Evolutionary conservation across 2,888 invertebrate genomes (phyloP).

Genomic region (Neoitamus cyanurus): DNA sequence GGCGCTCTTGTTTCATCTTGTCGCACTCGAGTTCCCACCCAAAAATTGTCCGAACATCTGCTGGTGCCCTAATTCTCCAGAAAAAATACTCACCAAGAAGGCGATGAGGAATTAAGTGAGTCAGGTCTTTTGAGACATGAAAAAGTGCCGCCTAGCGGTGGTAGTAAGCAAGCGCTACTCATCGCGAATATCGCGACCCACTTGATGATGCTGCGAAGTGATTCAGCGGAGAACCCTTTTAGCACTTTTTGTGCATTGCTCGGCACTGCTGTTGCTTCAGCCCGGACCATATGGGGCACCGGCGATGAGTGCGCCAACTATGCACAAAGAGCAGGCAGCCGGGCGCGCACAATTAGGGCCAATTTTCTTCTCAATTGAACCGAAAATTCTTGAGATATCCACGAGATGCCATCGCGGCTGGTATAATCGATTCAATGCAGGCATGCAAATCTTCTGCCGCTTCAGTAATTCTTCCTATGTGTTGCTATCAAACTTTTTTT

Average conservation of each 20-base stretch:
- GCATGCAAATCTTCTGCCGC: background rate
- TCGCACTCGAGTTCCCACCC: background rate
- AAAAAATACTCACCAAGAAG: background rate
- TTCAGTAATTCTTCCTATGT: background rate
- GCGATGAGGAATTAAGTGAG: background rate
- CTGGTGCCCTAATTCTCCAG: background rate
- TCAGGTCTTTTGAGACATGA: background rate
- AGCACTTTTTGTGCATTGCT: background rate
- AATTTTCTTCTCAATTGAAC: conserved; percentile 5
- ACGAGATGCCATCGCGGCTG: background rate
- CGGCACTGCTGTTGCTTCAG: background rate
- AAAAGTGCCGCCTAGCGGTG: background rate
- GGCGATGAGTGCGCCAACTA: background rate
- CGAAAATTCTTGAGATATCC: background rate
- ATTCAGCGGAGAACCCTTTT: background rate
- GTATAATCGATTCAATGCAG: background rate
- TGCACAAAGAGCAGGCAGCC: background rate
- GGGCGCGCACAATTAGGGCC: background rate
- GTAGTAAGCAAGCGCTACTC: background rate
- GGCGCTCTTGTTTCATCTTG: background rate
- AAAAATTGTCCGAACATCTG: background rate
- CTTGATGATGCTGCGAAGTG: background rate
- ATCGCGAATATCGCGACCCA: background rate
- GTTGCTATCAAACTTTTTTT: background rate
- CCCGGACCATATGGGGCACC: background rate